These are phyloP conservation scores for Lasioglossum malachurum DNA, from an alignment of 2,888 invertebrate species.

Conservation along the genomic window DNA sequence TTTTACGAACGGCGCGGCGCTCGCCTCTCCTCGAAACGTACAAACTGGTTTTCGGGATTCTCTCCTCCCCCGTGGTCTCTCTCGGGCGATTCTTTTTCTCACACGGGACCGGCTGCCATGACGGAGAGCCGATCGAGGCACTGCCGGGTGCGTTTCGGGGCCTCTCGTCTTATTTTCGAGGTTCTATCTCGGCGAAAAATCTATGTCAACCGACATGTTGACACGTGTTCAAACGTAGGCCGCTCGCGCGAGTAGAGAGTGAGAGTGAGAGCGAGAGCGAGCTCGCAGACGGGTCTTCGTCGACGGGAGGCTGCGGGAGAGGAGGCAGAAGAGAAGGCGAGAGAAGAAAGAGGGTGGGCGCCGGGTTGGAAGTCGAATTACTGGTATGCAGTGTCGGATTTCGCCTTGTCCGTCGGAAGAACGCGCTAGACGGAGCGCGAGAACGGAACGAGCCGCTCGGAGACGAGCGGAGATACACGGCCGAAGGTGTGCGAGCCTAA, in stretches of 20 bases:
- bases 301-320: slow-evolving; percentile 14
- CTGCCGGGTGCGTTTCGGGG: slow-evolving; percentile 58
- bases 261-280: not conserved
- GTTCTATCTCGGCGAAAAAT: slow-evolving; percentile 80
- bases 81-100: slow-evolving; percentile 60
- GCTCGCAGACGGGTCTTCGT: slow-evolving; percentile 20
- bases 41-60: slow-evolving; percentile 76
- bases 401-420: slow-evolving; percentile 75
- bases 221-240: slow-evolving; percentile 80
- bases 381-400: slow-evolving; percentile 81
- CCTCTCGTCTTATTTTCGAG: slow-evolving; percentile 72
- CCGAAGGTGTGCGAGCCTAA: slow-evolving; percentile 59
- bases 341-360: slow-evolving; percentile 54
- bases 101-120: slow-evolving; percentile 42
- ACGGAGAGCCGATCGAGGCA: slow-evolving; percentile 73
- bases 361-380: slow-evolving; percentile 71
- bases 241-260: slow-evolving; percentile 58
- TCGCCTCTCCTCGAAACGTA: slow-evolving; percentile 62
- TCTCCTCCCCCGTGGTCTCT: slow-evolving; percentile 51
- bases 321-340: slow-evolving; percentile 29
- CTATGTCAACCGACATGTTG: slow-evolving; percentile 83
- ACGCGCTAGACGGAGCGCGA: slow-evolving; percentile 55
- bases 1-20: slow-evolving; percentile 52
- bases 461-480: slow-evolving; percentile 56
- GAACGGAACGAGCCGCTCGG: slow-evolving; percentile 51